Base-by-base conservation (phyloP, 2,113 vertebrate species). In the Nyctereutes procyonoides region DNA sequence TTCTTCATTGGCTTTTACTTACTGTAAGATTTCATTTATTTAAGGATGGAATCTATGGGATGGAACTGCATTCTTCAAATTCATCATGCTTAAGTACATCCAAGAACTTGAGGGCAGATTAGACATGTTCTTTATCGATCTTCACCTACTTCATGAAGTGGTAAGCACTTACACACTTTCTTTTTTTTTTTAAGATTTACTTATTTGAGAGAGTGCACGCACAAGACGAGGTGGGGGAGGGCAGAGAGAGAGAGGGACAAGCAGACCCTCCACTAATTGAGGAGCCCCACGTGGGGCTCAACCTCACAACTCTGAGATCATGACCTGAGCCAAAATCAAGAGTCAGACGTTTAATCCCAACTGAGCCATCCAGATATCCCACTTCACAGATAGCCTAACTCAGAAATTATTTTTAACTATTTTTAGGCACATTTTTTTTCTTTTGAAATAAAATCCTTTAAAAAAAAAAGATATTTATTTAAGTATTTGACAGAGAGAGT, bases 41-140 rank as follows among this genome's bases (percentile, higher is more conserved):
- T 80, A 80, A 96, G 43, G 32, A 60, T 77, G 6, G 26, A 92
- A 83, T 76, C 53, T 92, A 77, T 13, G 82, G 38, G 84, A 88
- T 13, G 82, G 38, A 88, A 88, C 19, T 51, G 8, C 93, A 88
- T 92, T 92, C 69, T 89, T 96, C 79, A 92, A 88, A 88, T 63
- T 88, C n/a, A 88, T 69, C 90, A 85, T 69, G 38, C 38, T 88
- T 92, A 91, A 82, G 22, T 65, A 86, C 16, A 80, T 19, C 22
- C n/a, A 83, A 30, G 76, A 96, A 88, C 65, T 60, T 82, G 76
- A 93, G 35, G 73, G 38, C 65, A 87, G 13, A 88, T 4, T 74
- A 90, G 15, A 76, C 9, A 85, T 28, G 43, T 74, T 17, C n/a
- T 89, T 73, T 82, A 82, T 4, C 26, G n/a, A 85, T 65, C 17